Evolutionary conservation across 2,888 invertebrate genomes (phyloP), one percentile per base, ranked within the genome.

Genomic region (Lycophotia porphyrea): DNA sequence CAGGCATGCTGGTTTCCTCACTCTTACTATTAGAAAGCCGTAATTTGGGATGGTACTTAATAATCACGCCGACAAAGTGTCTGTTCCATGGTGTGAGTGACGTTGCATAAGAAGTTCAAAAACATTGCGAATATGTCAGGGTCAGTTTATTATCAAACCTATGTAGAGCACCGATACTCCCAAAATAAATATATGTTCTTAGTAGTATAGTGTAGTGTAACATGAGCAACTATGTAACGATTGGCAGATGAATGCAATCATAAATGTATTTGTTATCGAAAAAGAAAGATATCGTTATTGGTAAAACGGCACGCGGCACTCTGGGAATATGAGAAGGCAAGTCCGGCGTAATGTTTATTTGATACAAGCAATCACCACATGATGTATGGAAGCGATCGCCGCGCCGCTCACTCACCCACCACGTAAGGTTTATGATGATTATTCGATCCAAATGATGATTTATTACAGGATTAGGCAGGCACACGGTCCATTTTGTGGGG

Each of bases 401-500:
- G 86, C 89, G 76, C 84, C 90, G 87, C 87, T 90, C 91, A 88
- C 88, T 89, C 88, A 88, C 89, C 89, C 82, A 76, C 83, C 86
- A 87, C 88, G 91, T 90, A 91, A 91, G 95, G 93, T 94, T 94
- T 95, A 95, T 94, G 94, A 94, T 96, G 95, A 96, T 96, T 95
- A 96, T 95, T 94, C 93, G 91, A 93, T 94, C 93, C 93, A 95
- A 96, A 95, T 94, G 93, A 95, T 96, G 96, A 96, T 96, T 95
- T 96, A 96, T 96, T 94, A 93, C 91, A 76, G 95, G 96, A 95
- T 96, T 95, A 95, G 93, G 91, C 90, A 91, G 93, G 90, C 95
- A 93, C 94, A 92, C 93, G 94, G 93, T 93, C 93, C 93, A 92
- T 93, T 93, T 93, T 92, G 93, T 90, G 94, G 93, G 93, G 94